Conservation (phyloP, 2,113 vertebrate species). For the Rhegmatorhina hoffmannsi region DNA sequence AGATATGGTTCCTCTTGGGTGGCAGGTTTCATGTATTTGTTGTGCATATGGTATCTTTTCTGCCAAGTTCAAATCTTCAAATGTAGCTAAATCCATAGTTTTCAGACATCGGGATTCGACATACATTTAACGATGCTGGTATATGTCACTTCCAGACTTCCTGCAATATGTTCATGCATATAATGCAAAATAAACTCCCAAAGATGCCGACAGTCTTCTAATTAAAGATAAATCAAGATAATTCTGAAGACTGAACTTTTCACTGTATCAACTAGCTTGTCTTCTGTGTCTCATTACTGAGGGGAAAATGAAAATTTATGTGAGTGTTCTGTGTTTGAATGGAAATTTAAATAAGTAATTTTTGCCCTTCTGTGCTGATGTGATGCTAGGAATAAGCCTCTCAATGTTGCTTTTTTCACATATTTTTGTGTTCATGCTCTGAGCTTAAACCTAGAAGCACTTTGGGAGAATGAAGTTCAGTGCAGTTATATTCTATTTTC, state of each 20-base stretch:
- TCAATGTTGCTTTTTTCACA: background rate
- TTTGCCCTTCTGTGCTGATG: background rate
- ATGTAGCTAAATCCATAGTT: background rate
- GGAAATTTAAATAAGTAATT: background rate
- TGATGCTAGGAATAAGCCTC: background rate
- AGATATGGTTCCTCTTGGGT: background rate
- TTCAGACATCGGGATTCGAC: background rate
- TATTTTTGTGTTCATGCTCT: background rate
- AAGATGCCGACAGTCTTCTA: background rate
- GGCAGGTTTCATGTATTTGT: background rate
- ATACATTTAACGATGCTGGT: accelerated
- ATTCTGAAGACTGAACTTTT: background rate
- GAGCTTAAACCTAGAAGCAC: background rate
- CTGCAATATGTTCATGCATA: background rate
- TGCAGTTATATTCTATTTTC: background rate
- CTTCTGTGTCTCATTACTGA: background rate
- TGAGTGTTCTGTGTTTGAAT: background rate
- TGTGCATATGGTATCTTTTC: background rate
- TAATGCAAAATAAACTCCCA: background rate
- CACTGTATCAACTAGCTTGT: background rate
- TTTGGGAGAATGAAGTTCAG: background rate
- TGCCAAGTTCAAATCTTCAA: background rate
- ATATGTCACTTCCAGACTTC: background rate
- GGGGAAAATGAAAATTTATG: background rate
- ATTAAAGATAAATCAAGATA: background rate